phyloP scores from a whole-genome alignment of 2,888 invertebrate species.

The Notocelia uddmanniana region DNA sequence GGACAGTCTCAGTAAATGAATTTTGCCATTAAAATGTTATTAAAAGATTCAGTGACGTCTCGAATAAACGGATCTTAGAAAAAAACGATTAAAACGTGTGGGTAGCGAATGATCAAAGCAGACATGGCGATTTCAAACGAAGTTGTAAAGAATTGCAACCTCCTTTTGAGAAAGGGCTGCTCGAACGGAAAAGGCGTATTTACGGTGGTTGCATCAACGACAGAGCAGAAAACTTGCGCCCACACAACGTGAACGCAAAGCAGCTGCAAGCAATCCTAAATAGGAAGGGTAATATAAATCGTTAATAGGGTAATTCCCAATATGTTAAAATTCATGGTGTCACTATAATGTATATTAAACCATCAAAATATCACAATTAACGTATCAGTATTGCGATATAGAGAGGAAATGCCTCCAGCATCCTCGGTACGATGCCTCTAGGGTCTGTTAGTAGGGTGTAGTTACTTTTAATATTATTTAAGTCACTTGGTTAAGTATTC shows the following conservation, averaged over 20 bases:
- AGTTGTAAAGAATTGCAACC: slow-evolving; percentile 11
- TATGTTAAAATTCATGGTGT: too few species aligned
- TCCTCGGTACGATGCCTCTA: too few species aligned
- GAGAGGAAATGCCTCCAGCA: too few species aligned
- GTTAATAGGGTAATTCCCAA: too few species aligned
- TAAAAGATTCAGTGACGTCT: slow-evolving; percentile 10
- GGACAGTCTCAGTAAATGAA: neutral
- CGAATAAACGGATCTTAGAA: neutral
- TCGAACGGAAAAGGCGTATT: neutral
- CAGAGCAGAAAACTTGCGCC: slow-evolving; percentile 1
- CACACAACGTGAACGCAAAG: neutral
- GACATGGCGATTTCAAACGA: slow-evolving; percentile 12
- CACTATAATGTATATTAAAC: too few species aligned
- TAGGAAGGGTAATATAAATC: too few species aligned
- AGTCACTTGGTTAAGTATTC: too few species aligned
- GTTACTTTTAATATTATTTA: too few species aligned
- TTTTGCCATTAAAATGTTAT: slow-evolving; percentile 8
- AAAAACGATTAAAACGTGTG: slow-evolving; percentile 1
- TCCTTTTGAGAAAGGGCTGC: neutral
- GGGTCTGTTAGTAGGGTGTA: too few species aligned
- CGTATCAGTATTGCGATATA: too few species aligned
- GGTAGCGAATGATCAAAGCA: slow-evolving; percentile 7
- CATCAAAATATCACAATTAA: too few species aligned
- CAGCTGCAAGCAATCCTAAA: neutral
- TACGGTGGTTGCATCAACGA: neutral